Evolutionary conservation across 1,140 invertebrate genomes (phyloP), one percentile per base, ranked within the genome.

Genomic region (Diuraphis noxia): DNA sequence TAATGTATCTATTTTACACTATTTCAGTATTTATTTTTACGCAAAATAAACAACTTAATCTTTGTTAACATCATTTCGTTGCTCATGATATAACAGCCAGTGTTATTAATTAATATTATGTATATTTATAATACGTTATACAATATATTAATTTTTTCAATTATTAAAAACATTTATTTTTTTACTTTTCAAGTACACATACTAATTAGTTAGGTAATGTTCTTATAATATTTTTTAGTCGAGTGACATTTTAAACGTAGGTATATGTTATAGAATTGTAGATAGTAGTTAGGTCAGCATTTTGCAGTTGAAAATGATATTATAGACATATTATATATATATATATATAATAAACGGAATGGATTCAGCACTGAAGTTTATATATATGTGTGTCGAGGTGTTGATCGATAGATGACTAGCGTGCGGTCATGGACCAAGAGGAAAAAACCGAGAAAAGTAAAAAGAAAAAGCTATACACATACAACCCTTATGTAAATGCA

Each of bases 401-500:
- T 91, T 81, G 89, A 91, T 91, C 72, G 88, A 91, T 81, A 52
- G 72, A 63, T 49, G 89, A 36, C 40, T 91, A 49, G 63, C 34
- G 88, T 81, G 89, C 43, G 89, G 41, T 91, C 89, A 91, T 36
- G 43, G 89, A 91, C 77, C 77, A 40, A 63, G 34, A 91, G 30
- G 36, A 9, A 41, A 79, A 79, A 90, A 88, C 36, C 30, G 38
- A 34, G 21, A 52, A 63, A 87, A 88, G n/a, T 56, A 56, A 87
- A 52, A 88, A 81, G 34, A 49, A 91, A 91, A 91, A 91, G 89
- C 41, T 81, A 91, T 41, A 91, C 89, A 91, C 89, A 81, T 79
- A 79, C 38, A 91, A 91, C 89, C 89, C 88, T 92, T 92, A 92
- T 92, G 92, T 86, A 91, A 92, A 92, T 92, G 92, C 92, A 81